phyloP scores from a whole-genome alignment of 2,113 vertebrate species.

The Bothrops jararaca region DNA sequence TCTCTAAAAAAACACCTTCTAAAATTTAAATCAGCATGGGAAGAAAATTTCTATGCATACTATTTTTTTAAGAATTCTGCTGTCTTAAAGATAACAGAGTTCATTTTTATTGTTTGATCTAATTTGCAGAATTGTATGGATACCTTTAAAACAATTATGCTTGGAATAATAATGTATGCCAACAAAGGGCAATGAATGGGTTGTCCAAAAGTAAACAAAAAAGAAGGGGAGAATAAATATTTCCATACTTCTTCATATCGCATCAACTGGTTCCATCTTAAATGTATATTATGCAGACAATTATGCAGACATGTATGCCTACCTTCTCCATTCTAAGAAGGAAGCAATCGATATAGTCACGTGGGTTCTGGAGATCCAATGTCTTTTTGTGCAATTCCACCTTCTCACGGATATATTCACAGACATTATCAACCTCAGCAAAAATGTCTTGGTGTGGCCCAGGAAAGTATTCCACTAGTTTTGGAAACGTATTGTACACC shows the following conservation, averaged over 20 bases:
- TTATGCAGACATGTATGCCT: not conserved
- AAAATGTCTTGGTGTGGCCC: constrained; percentile 55
- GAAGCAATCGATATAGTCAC: constrained; percentile 66
- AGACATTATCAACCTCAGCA: constrained; percentile 34
- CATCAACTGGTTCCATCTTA: not conserved
- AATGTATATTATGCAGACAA: not conserved
- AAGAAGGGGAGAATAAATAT: not conserved
- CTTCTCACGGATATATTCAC: constrained; percentile 47
- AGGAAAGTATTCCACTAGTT: constrained; percentile 55
- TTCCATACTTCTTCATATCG: not conserved
- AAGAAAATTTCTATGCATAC: not conserved
- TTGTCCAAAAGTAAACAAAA: not conserved
- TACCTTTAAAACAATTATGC: not conserved
- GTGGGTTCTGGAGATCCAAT: constrained; percentile 55
- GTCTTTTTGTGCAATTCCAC: constrained; percentile 46
- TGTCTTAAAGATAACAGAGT: not conserved
- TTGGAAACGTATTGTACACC: constrained; percentile 63
- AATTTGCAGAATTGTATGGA: not conserved
- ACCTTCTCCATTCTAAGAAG: constrained; percentile 62
- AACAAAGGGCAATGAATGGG: not conserved
- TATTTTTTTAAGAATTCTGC: not conserved
- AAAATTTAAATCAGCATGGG: not conserved
- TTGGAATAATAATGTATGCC: not conserved
- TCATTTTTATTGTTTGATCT: not conserved
- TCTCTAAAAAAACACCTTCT: not conserved